Evolutionary conservation across 37 sponge, comb jelly and placozoan genomes (phyloP).

Genomic region (Diacarnus erythraeanus): DNA sequence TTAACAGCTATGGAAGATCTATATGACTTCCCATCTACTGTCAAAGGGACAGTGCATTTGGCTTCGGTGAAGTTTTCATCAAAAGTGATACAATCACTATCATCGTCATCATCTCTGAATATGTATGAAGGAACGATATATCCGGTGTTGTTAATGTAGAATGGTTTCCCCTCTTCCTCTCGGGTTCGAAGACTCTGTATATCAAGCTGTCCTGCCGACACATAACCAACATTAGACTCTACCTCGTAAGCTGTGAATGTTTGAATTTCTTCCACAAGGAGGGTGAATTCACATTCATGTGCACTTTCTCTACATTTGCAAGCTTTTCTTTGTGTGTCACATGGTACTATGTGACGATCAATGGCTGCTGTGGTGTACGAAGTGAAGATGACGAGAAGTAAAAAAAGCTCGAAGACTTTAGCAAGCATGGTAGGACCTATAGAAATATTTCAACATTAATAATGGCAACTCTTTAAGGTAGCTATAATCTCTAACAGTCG

Average conservation of each 20-base stretch:
- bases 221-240: not conserved
- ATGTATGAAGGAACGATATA: not conserved
- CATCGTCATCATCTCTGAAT: not conserved
- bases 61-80: slow-evolving; percentile 6
- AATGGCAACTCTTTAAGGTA: too few species aligned
- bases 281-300: slow-evolving; percentile 34
- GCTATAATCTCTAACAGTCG: too few species aligned
- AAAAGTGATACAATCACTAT: slow-evolving; percentile 5
- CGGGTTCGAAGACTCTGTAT: not conserved
- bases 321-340: slow-evolving; percentile 17
- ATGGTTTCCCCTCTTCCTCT: slow-evolving; percentile 14
- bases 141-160: slow-evolving; percentile 20
- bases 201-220: not conserved
- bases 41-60: slow-evolving; percentile 38
- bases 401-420: not conserved
- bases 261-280: slow-evolving; percentile 52
- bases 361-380: not conserved
- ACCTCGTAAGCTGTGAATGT: slow-evolving; percentile 50
- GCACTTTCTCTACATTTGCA: slow-evolving; percentile 28
- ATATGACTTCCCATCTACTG: slow-evolving; percentile 50
- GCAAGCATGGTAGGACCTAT: too few species aligned
- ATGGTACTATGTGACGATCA: slow-evolving; percentile 20
- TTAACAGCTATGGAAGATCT: slow-evolving; percentile 53
- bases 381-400: not conserved
- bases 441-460: too few species aligned